Percentiles rank a stretch among this genome's conserved stretches.
Conservation (phyloP, 2,888 invertebrate species). For the Therioaphis trifolii region DNA sequence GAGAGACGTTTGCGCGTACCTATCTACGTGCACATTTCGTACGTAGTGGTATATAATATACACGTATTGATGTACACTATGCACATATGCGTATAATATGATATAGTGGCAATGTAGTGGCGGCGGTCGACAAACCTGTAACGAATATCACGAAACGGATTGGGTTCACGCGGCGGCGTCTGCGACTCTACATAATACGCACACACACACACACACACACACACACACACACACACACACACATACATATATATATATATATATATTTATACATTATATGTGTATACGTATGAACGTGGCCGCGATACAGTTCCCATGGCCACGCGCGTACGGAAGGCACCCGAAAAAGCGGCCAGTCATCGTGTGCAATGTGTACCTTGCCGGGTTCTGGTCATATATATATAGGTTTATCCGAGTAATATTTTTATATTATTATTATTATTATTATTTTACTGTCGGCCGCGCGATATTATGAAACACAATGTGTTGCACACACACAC, state of each 20-base stretch:
- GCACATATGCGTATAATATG: neutral
- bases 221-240: too few relatives aligned
- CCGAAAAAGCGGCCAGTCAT: slow-evolving; percentile 39
- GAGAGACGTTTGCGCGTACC: slow-evolving; percentile 4
- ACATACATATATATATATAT: too few relatives aligned
- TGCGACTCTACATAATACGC: neutral
- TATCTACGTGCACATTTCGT: neutral
- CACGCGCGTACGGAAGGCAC: too few relatives aligned
- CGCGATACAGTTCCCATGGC: too few relatives aligned
- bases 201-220: too few relatives aligned
- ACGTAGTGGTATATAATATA: neutral
- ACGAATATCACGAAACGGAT: slow-evolving; percentile 58
- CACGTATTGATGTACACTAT: neutral
- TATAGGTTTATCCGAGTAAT: neutral
- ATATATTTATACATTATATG: too few relatives aligned
- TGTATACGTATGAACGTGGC: neutral
- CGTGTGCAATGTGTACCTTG: slow-evolving; percentile 37
- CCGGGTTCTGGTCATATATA: too few relatives aligned
- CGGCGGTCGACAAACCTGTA: slow-evolving; percentile 34
- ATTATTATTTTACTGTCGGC: too few relatives aligned
- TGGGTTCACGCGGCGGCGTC: slow-evolving; percentile 15
- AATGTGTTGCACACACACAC: neutral
- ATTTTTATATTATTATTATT: too few relatives aligned
- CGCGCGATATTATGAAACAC: neutral
- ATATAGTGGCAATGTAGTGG: neutral